Percentiles rank a stretch among this genome's conserved stretches.
Evolutionary conservation across 1,140 invertebrate genomes (phyloP).

Genomic region (Sesamia nonagrioides): DNA sequence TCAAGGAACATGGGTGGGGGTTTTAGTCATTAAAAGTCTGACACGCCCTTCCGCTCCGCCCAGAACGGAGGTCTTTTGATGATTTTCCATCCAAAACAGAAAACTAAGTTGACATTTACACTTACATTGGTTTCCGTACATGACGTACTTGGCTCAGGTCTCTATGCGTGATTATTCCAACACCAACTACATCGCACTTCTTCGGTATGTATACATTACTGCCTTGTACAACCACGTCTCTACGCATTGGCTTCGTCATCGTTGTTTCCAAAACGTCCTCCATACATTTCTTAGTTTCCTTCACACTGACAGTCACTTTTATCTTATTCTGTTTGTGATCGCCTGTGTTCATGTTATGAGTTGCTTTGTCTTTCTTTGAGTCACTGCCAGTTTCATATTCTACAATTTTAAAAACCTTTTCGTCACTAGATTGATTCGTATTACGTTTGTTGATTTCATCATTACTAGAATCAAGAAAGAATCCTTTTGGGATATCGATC

Average conservation of each 20-base stretch:
- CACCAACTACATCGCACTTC: conserved; percentile 68
- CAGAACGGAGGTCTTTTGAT: no score
- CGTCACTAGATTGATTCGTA: conserved; percentile 64
- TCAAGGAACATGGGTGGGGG: no score
- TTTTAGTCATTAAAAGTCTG: no score
- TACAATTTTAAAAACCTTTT: conserved; percentile 78
- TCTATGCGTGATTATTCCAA: conserved; percentile 74
- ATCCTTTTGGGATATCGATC: conserved; percentile 74
- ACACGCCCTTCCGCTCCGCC: no score
- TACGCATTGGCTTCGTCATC: conserved; percentile 53
- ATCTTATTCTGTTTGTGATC: conserved; percentile 57
- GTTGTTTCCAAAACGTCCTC: conserved; percentile 56
- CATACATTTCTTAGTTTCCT: conserved; percentile 53
- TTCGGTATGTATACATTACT: conserved; percentile 66
- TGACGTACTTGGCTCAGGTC: conserved; percentile 63
- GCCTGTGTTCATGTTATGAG: conserved; percentile 53
- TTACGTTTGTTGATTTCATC: conserved; percentile 44
- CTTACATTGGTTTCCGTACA: conserved; percentile 71
- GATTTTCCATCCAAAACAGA: no score
- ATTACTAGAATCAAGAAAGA: conserved; percentile 67
- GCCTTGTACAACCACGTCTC: conserved; percentile 67
- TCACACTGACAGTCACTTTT: conserved; percentile 57
- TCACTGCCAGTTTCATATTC: conserved; percentile 71
- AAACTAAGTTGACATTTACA: no score
- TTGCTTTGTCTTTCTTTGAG: conserved; percentile 54